Evolutionary conservation across 2,888 invertebrate genomes (phyloP).

Genomic region (Brachypalpus laphriformis): DNA sequence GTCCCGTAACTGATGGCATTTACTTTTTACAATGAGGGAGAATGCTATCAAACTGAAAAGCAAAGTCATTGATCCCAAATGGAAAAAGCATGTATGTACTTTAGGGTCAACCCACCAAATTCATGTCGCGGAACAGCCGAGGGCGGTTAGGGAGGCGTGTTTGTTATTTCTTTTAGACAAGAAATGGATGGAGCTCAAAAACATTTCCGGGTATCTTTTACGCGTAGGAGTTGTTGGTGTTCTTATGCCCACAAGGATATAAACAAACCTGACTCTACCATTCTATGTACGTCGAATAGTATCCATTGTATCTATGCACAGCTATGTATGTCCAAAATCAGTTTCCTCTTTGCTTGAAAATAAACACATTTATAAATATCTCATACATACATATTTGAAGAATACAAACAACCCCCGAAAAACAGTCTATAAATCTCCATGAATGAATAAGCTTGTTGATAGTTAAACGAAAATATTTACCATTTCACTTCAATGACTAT

Average conservation of each 20-base stretch:
- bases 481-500: conserved; percentile 6
- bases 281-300: background rate
- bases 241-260: background rate
- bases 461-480: conserved; percentile 16
- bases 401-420: background rate
- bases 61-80: background rate
- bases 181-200: background rate
- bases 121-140: background rate
- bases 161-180: background rate
- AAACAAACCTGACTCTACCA: background rate
- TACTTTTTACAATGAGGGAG: background rate
- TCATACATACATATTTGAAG: background rate
- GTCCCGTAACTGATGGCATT: background rate
- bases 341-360: background rate
- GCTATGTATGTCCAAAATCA: background rate
- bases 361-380: background rate
- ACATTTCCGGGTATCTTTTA: background rate
- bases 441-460: background rate
- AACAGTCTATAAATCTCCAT: background rate
- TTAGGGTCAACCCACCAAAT: background rate
- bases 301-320: too few species aligned
- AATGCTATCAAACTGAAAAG: background rate
- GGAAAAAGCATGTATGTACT: background rate
- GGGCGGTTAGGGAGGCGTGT: background rate
- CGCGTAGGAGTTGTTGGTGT: background rate